phyloP scores from a whole-genome alignment of 2,888 invertebrate genomes.

The Lasioglossum oenotherae region DNA sequence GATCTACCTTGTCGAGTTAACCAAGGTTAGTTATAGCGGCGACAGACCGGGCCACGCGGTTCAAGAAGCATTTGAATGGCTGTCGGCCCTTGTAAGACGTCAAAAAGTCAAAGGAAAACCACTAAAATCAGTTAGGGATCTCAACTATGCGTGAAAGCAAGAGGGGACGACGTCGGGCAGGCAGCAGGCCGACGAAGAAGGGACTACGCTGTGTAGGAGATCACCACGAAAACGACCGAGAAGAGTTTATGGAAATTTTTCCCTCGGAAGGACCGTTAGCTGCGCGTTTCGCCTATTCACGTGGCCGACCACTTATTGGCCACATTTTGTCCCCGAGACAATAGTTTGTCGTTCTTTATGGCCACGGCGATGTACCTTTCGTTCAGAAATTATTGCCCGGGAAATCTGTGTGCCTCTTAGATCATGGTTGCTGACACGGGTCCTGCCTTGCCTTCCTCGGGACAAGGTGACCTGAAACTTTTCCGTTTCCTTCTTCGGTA shows the following conservation, averaged over 20 bases:
- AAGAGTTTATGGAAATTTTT: constrained; percentile 79
- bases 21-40: constrained; percentile 83
- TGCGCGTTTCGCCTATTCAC: constrained; percentile 67
- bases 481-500: neutral
- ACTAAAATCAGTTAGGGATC: constrained; percentile 84
- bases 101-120: constrained; percentile 84
- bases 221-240: constrained; percentile 66
- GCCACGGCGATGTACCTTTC: constrained; percentile 55
- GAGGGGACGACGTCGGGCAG: constrained; percentile 55
- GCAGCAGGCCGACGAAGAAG: constrained; percentile 42
- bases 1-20: constrained; percentile 72
- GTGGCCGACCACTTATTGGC: constrained; percentile 64
- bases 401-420: constrained; percentile 44
- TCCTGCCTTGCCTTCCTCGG: neutral
- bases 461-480: neutral
- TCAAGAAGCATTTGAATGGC: constrained; percentile 83
- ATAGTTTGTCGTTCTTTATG: constrained; percentile 63
- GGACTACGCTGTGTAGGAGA: constrained; percentile 49
- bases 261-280: constrained; percentile 67
- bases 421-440: constrained; percentile 19
- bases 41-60: constrained; percentile 77
- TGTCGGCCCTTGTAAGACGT: constrained; percentile 83
- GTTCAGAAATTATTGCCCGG: constrained; percentile 58
- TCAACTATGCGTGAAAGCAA: constrained; percentile 78
- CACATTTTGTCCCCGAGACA: constrained; percentile 68